phyloP scores from a whole-genome alignment of 2,797 vertebrate species.

The Triplophysa yarkandensis region DNA sequence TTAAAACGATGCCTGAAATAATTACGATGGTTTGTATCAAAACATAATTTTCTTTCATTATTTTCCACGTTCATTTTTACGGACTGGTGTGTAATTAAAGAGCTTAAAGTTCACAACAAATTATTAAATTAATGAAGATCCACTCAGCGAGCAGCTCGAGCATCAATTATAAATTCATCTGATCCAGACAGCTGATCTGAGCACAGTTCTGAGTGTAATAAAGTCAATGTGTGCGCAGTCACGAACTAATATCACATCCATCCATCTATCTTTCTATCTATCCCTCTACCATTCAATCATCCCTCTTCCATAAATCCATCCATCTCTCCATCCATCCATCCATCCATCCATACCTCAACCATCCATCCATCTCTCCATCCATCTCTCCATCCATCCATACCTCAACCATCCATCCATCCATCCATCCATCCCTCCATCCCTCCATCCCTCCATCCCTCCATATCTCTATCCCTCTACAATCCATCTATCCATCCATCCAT shows the following conservation, averaged over 20 bases:
- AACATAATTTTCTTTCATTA: not conserved
- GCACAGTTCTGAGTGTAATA: constrained; percentile 29
- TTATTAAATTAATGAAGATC: not conserved
- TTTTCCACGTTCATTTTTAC: not conserved
- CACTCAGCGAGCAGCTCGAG: not conserved
- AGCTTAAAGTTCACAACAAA: not conserved
- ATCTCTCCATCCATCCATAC: not conserved
- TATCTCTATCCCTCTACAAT: too few relatives aligned
- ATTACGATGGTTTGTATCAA: not conserved
- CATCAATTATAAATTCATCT: constrained; percentile 16
- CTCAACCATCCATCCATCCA: not conserved
- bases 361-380: not conserved
- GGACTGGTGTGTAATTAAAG: not conserved
- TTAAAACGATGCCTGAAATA: not conserved
- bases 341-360: too few relatives aligned
- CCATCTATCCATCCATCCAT: too few relatives aligned
- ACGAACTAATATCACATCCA: not conserved
- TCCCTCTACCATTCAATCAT: too few relatives aligned
- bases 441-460: constrained; percentile 10
- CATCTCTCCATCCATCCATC: not conserved
- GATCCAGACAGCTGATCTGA: constrained; percentile 6
- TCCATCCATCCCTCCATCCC: not conserved
- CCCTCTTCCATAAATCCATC: not conserved
- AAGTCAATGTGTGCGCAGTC: constrained; percentile 23
- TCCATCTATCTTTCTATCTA: not conserved